Percentiles rank a stretch among this genome's conserved stretches.
These are phyloP conservation scores for Lepus townsendii DNA, from an alignment of 2,797 vertebrate species.

Conservation along the genomic window DNA sequence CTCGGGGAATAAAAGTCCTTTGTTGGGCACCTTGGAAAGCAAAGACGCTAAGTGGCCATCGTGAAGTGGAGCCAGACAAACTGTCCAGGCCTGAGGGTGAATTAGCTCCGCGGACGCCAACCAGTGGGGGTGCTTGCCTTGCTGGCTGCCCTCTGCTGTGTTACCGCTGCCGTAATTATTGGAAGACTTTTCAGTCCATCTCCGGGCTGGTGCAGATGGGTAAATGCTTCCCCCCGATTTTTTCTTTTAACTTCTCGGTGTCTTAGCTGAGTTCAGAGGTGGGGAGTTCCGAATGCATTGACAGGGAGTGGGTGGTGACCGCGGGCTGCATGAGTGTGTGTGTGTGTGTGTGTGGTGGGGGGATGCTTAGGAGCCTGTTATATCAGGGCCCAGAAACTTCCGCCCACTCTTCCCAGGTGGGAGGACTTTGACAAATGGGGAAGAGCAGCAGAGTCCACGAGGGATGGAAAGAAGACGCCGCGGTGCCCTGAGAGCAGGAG, in stretches of 20 bases:
- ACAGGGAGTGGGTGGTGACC: not conserved
- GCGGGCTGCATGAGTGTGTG: fast-evolving
- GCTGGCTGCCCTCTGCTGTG: constrained; percentile 64
- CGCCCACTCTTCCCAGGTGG: not conserved
- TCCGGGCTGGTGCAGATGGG: not conserved
- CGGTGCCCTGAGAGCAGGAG: no score
- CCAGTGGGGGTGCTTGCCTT: not conserved
- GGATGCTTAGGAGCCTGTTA: not conserved
- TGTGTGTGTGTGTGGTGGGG: no score
- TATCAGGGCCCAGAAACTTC: not conserved
- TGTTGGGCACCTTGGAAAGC: not conserved
- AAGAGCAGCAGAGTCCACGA: not conserved
- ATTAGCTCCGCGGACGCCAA: not conserved
- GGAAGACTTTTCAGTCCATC: constrained; percentile 38
- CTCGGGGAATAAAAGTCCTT: no score
- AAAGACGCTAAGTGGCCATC: not conserved
- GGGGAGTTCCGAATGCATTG: not conserved
- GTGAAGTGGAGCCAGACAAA: constrained; percentile 21
- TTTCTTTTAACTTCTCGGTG: not conserved
- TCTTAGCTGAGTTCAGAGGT: not conserved
- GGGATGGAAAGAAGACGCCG: not conserved
- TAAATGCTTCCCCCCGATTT: not conserved
- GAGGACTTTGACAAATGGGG: not conserved
- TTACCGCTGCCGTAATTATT: constrained; percentile 27
- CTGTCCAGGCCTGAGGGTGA: constrained; percentile 68